Base-by-base conservation (phyloP, 2,797 vertebrate species). In the Hipposideros larvatus region DNA sequence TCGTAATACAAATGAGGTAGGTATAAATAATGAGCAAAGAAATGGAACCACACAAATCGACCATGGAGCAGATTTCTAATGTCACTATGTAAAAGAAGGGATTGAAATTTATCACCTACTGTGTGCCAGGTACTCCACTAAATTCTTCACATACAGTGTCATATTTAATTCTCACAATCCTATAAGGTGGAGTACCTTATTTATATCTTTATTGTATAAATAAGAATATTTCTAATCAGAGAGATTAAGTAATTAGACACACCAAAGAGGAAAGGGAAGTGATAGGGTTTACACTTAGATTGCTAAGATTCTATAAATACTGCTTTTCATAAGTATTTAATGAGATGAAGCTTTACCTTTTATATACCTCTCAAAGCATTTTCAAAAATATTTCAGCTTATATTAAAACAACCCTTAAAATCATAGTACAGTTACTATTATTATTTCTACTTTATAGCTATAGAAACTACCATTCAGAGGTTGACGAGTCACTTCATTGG, bases 21-120 rank as follows among this genome's bases (percentile, higher is more conserved):
- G 18, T 55, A 70, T 73, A 92, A 80, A 87, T 77, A 48, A 90
- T 43, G 31, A 85, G 31, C 46, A 92, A 83, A 90, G 26, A 86
- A 92, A 82, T 22, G 10, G 43, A 73, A 13, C 21, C 31, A 84
- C 28, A 90, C 6, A 91, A 96, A 73, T 11, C 24, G 8, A 85
- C 31, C 31, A 59, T 53, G 48, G 28, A 55, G 24, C 46, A 78
- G 14, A 93, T 68, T 63, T 78, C 53, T 74, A 91, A 83, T 19
- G 21, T 80, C 19, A 63, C 16, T 37, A 28, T 6, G 1, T 53
- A 34, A 90, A 92, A 19, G 21, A 46, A 34, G 16, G 7, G 7
- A 41, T 24, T 80, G 90, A 15, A 22, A 61, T 83, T 97, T 91
- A 71, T 57, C 24, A 37, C 87, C 82, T 65, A 57, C 68, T 95